phyloP scores from a whole-genome alignment of 1,140 invertebrate genomes.

The Schlechtendalia chinensis region DNA sequence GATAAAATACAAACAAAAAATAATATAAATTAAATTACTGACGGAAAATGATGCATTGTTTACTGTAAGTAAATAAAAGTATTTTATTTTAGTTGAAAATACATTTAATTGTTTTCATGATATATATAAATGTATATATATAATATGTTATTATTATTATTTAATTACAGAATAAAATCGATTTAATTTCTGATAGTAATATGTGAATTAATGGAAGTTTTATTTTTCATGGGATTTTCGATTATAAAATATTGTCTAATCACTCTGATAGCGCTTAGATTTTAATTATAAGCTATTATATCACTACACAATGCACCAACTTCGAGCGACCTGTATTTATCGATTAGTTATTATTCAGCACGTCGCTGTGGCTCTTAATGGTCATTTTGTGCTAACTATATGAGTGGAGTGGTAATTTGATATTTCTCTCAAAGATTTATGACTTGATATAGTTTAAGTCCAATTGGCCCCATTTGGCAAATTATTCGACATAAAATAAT shows the following conservation, averaged over 20 bases:
- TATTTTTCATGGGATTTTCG: neutral
- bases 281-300: conserved; percentile 5
- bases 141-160: no score
- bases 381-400: conserved; percentile 20
- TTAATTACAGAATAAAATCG: no score
- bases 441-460: neutral
- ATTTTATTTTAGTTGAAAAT: no score
- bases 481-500: neutral
- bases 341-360: neutral
- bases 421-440: neutral
- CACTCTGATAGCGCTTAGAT: neutral
- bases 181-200: neutral
- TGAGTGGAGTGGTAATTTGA: conserved; percentile 2
- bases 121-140: no score
- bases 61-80: no score
- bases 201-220: neutral
- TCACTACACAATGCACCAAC: neutral
- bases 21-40: no score
- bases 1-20: no score
- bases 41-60: no score
- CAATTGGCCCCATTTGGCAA: conserved; percentile 7
- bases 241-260: no score
- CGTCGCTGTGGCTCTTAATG: neutral
- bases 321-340: neutral
- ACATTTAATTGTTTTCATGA: no score